A percentile compares a stretch with the other conserved stretches of the same genome.
phyloP scores from a whole-genome alignment of 2,888 invertebrate species.

The Anorthoa munda region DNA sequence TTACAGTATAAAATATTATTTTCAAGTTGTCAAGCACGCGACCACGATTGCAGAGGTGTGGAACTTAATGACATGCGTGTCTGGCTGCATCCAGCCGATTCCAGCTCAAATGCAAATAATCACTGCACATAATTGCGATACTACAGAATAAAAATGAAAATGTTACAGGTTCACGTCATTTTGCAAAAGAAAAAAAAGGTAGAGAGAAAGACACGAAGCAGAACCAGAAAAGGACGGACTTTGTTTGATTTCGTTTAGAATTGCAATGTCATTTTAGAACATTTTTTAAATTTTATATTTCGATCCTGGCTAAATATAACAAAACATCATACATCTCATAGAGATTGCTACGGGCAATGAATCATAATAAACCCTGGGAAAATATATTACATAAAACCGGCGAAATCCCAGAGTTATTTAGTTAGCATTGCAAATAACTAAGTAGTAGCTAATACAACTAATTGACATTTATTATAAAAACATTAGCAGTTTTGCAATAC shows the following conservation, averaged over 20 bases:
- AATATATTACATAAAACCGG: constrained; percentile 9
- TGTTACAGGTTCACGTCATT: not conserved
- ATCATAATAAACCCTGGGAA: constrained; percentile 27
- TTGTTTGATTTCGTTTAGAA: not conserved
- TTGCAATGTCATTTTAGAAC: not conserved
- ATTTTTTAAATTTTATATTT: not conserved
- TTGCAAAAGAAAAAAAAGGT: not conserved
- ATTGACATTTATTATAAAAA: constrained; percentile 56
- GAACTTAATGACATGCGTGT: constrained; percentile 11
- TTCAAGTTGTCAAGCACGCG: constrained; percentile 1
- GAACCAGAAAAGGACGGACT: not conserved
- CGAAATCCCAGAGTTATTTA: constrained; percentile 7
- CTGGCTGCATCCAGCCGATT: not conserved
- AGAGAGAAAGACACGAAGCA: no score
- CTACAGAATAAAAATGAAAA: constrained; percentile 5
- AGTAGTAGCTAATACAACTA: constrained; percentile 48
- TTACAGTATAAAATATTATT: not conserved
- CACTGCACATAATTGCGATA: not conserved
- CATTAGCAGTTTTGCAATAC: constrained; percentile 41
- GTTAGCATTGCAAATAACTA: constrained; percentile 12
- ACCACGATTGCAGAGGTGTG: not conserved
- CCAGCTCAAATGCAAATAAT: constrained; percentile 28
- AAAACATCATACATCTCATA: not conserved
- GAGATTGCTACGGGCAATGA: not conserved
- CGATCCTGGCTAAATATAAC: not conserved